phyloP scores from a whole-genome alignment of 2,113 vertebrate genomes.

The Archocentrus centrarchus region DNA sequence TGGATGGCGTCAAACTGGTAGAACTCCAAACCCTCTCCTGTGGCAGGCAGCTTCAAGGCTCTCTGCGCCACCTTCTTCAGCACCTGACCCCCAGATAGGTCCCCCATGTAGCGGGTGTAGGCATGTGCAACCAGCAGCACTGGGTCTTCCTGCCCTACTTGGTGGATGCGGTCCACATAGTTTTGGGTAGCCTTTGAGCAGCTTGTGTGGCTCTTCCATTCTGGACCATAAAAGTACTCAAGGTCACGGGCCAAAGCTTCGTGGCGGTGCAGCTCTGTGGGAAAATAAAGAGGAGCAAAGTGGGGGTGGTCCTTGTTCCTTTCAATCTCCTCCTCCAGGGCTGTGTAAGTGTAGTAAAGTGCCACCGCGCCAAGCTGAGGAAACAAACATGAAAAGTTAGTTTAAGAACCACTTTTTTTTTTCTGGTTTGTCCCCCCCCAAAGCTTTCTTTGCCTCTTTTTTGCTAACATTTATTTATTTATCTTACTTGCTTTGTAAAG shows the following conservation, averaged over 20 bases:
- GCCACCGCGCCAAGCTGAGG: constrained; percentile 89
- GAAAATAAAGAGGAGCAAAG: constrained; percentile 95
- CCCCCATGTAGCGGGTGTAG: constrained; percentile 98
- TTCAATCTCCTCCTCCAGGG: constrained; percentile 96
- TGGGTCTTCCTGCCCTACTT: constrained; percentile 87
- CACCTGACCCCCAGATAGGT: constrained; percentile 97
- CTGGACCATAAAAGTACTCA: constrained; percentile 89
- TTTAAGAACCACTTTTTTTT: background rate
- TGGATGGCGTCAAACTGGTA: constrained; percentile 91
- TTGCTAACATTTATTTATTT: background rate
- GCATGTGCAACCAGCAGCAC: constrained; percentile 93
- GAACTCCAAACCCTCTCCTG: constrained; percentile 92
- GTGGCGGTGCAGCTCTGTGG: constrained; percentile 89
- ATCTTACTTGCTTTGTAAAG: background rate
- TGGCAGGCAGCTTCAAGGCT: constrained; percentile 90
- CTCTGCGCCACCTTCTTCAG: constrained; percentile 97
- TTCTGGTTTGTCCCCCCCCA: background rate
- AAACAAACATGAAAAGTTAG: background rate
- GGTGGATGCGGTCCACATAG: constrained; percentile 91
- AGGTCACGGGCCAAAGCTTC: constrained; percentile 88
- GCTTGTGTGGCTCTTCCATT: constrained; percentile 85
- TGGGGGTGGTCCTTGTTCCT: constrained; percentile 89
- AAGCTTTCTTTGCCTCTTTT: background rate
- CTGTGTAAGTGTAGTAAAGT: constrained; percentile 93
- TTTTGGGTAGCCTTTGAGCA: constrained; percentile 86